phyloP scores from a whole-genome alignment of 1,140 invertebrate genomes.

The Ctenoplectra terminalis region DNA sequence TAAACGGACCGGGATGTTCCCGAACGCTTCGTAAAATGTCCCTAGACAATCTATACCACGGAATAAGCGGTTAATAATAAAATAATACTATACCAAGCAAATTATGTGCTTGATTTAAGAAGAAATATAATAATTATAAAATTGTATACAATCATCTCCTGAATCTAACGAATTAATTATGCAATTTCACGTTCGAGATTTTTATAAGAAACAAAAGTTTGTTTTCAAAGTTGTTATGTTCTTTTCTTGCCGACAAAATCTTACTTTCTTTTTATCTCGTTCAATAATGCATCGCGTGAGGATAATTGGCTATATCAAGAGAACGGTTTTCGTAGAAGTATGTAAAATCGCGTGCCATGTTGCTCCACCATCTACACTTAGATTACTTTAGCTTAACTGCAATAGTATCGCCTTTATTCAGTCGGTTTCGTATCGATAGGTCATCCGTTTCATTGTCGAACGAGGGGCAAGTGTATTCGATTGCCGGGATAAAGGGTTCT shows the following conservation, averaged over 20 bases:
- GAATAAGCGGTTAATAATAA: no score
- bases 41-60: no score
- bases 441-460: background rate
- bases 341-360: constrained; percentile 6
- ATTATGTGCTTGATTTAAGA: no score
- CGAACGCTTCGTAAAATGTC: no score
- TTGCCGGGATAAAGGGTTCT: background rate
- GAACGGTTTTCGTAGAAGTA: constrained; percentile 8
- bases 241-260: background rate
- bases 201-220: background rate
- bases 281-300: constrained; percentile 2
- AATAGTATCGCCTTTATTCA: no score
- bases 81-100: no score
- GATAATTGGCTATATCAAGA: background rate
- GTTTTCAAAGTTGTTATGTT: background rate
- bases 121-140: no score
- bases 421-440: background rate
- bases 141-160: no score
- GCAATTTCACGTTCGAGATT: background rate
- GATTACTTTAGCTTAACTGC: background rate
- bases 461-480: background rate
- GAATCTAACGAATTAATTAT: background rate
- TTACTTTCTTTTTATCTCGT: background rate
- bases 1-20: no score
- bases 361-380: background rate